Conservation (phyloP, 2,888 invertebrate species). For the Drosophila testacea region DNA sequence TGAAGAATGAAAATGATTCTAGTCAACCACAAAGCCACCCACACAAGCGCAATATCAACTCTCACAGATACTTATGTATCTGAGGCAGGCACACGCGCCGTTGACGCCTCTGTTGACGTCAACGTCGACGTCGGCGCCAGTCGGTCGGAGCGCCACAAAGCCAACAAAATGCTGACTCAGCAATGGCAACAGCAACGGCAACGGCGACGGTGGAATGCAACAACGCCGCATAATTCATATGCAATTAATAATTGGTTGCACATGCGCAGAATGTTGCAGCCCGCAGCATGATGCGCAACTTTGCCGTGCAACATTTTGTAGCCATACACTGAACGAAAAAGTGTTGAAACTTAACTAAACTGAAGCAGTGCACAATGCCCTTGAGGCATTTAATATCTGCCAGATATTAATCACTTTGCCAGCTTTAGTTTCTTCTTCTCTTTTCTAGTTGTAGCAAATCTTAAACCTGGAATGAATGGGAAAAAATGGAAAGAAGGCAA, state of each 20-base stretch:
- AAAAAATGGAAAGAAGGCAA: background rate
- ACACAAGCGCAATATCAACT: constrained; percentile 37
- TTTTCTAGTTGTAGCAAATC: constrained; percentile 2
- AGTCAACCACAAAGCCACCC: constrained; percentile 51
- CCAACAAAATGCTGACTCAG: constrained; percentile 72
- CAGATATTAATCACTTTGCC: constrained; percentile 22
- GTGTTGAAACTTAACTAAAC: background rate
- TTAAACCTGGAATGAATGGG: background rate
- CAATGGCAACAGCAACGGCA: constrained; percentile 43
- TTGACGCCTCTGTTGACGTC: constrained; percentile 63
- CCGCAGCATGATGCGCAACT: constrained; percentile 67
- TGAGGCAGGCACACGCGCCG: constrained; percentile 72
- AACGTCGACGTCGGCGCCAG: constrained; percentile 64
- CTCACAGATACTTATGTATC: constrained; percentile 22
- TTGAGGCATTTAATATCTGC: constrained; percentile 4
- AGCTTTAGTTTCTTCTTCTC: constrained; percentile 7
- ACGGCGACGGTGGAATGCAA: constrained; percentile 10
- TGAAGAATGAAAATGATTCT: constrained; percentile 38
- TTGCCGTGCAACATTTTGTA: constrained; percentile 22
- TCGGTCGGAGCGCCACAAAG: constrained; percentile 54
- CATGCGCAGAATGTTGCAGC: constrained; percentile 68
- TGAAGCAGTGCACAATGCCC: background rate
- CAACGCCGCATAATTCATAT: constrained; percentile 76
- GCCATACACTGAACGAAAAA: constrained; percentile 43
- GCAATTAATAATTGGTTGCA: constrained; percentile 83